Evolutionary conservation across 2,797 vertebrate genomes (phyloP).

Genomic region (Hapalemur alaotrensis): DNA sequence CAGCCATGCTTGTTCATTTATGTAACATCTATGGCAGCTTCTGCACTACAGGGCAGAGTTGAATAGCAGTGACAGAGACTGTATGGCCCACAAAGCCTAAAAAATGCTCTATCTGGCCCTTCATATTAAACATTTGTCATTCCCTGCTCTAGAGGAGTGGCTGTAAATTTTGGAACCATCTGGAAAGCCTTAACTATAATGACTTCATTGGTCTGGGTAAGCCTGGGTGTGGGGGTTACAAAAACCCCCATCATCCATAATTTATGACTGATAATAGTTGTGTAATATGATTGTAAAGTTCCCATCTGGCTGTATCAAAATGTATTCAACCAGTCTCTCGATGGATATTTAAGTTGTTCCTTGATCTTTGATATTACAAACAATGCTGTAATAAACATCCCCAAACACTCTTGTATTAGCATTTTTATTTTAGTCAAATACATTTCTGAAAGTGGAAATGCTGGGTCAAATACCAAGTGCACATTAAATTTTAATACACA

Average conservation of each 20-base stretch:
- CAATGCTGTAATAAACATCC: neutral
- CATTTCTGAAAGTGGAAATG: neutral
- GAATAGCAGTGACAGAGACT: neutral
- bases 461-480: neutral
- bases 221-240: neutral
- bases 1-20: neutral
- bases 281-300: neutral
- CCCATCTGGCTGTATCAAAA: neutral
- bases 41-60: neutral
- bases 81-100: neutral
- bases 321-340: neutral
- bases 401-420: neutral
- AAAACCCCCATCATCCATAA: neutral
- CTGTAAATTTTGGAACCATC: neutral
- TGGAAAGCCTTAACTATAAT: neutral
- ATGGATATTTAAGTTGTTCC: neutral
- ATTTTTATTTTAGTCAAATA: neutral
- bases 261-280: neutral
- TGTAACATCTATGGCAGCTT: neutral
- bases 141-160: neutral
- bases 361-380: neutral
- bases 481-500: conserved; percentile 29
- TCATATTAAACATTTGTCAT: neutral
- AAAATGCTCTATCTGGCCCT: neutral
- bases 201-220: neutral